These are phyloP conservation scores for Sinocyclocheilus anophthalmus DNA, from an alignment of 2,113 vertebrate genomes.

Conservation along the genomic window DNA sequence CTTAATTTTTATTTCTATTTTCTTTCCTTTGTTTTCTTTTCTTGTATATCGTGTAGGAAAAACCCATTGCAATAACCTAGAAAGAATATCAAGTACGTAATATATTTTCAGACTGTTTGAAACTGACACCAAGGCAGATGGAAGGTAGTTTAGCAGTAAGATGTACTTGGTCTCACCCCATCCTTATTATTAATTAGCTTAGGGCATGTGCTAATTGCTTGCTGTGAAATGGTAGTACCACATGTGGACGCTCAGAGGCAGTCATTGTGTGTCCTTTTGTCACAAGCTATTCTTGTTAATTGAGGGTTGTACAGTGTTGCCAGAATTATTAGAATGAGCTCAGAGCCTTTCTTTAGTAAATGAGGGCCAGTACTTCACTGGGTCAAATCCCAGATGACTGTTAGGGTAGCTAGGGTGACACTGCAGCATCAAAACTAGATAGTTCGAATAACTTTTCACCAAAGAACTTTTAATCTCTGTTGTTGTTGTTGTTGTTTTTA, in stretches of 20 bases:
- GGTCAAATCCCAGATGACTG: constrained; percentile 22
- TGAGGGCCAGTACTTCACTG: neutral
- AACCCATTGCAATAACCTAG: neutral
- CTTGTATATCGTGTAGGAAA: neutral
- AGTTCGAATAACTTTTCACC: neutral
- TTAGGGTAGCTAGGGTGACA: neutral
- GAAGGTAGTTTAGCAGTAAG: constrained; percentile 4
- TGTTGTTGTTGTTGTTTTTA: neutral
- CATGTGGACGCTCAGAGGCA: constrained; percentile 44
- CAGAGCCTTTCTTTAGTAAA: constrained; percentile 7
- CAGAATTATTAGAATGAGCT: constrained; percentile 8
- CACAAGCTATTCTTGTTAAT: constrained; percentile 39
- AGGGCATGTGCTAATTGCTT: constrained; percentile 50
- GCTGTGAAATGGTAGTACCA: constrained; percentile 40
- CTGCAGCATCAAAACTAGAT: neutral
- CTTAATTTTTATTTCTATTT: neutral
- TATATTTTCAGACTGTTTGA: neutral
- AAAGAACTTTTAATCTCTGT: neutral
- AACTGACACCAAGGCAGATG: neutral
- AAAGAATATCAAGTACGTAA: neutral
- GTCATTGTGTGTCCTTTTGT: constrained; percentile 46
- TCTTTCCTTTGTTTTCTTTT: neutral
- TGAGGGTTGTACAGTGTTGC: constrained; percentile 44
- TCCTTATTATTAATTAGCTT: constrained; percentile 45
- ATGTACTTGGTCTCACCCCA: constrained; percentile 7